Base-by-base conservation (phyloP, 2,113 vertebrate species). In the Mus pahari region DNA sequence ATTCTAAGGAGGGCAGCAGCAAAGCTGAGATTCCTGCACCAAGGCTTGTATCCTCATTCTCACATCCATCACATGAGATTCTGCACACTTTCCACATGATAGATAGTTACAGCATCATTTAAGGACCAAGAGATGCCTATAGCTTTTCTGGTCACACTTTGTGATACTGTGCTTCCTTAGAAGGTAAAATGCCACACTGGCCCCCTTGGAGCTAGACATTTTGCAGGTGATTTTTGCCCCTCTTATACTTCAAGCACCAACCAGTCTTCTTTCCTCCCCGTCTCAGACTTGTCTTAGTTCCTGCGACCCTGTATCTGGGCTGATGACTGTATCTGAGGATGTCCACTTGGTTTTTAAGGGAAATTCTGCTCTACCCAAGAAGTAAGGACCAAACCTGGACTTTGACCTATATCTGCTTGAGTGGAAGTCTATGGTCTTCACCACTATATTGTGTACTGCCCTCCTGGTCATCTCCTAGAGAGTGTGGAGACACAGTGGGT, bases 1-100 rank as follows among this genome's bases (percentile, higher is more conserved):
- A 20, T 39, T 19, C 36, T 36, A 58, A 58, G 53, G 33, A 58
- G 39, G 50, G 22, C 53, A 81, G 10, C 6, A 0, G 4, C 36
- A 58, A 53, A 0, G 0, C 36, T 39, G 19, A 19, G 53, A 39
- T 7, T 3, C 5, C 20, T 1, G 2, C 20, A 9, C n/a, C 50
- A 58, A 58, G 17, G 48, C 20, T 12, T 11, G 33, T 81, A 11
- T 58, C 53, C 22, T 24, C 13, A 10, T n/a, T 10, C 10, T 53
- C 36, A 24, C 3, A 5, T n/a, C 33, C 3, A 5, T n/a, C 33
- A 26, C 3, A 19, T n/a, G 36, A 81, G 78, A 81, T 58, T 58
- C 58, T 39, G 19, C 20, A 26, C 12, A 14, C 20, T 82, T 82
- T 82, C 53, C 20, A 3, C 20, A 58, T 26, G 36, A 22, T 53